phyloP scores from a whole-genome alignment of 2,113 vertebrate genomes.

The Rhinolophus ferrumequinum region DNA sequence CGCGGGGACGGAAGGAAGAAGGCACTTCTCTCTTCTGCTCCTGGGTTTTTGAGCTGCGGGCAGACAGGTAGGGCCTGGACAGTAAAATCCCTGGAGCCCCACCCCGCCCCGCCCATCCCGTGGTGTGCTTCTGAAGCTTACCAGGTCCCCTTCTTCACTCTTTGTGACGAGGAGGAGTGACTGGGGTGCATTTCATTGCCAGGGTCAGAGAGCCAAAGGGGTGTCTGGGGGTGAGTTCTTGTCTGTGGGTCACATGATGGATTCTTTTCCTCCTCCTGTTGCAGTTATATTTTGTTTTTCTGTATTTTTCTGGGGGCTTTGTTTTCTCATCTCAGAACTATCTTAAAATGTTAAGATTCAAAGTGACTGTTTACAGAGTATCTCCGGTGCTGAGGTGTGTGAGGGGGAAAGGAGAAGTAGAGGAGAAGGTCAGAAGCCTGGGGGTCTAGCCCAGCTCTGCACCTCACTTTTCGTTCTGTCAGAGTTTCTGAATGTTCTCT shows the following conservation, averaged over 20 bases:
- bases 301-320: neutral
- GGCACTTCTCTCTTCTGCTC: neutral
- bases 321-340: neutral
- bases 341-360: neutral
- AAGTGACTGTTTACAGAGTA: neutral
- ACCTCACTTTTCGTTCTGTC: neutral
- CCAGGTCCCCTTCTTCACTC: neutral
- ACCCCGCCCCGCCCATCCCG: no score
- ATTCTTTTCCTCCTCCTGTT: neutral
- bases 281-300: neutral
- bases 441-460: neutral
- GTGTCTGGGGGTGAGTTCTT: neutral
- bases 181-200: neutral
- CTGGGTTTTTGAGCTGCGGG: neutral
- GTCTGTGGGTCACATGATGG: neutral
- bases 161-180: neutral
- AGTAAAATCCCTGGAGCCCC: neutral
- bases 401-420: neutral
- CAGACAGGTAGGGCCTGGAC: neutral
- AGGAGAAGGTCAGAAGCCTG: neutral
- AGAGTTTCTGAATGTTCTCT: neutral
- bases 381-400: no score
- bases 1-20: neutral
- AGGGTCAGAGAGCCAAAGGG: no score
- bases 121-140: neutral